phyloP scores from a whole-genome alignment of 2,797 vertebrate genomes.

The Malacoraja senta region DNA sequence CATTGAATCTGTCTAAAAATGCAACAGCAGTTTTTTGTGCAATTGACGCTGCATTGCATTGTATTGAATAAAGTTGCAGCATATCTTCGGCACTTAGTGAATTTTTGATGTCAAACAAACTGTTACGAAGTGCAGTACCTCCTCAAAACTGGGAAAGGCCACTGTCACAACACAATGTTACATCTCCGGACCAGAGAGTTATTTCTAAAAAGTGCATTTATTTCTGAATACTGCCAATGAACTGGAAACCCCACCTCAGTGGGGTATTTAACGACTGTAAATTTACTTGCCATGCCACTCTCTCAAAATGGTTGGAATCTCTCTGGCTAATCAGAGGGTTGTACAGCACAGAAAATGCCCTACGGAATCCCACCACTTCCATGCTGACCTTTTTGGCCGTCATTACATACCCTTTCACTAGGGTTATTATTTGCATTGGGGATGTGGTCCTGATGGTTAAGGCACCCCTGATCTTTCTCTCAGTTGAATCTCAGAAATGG shows the following conservation, averaged over 20 bases:
- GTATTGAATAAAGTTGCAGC: neutral
- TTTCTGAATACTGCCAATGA: neutral
- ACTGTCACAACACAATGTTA: neutral
- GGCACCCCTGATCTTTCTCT: neutral
- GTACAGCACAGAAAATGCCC: too few relatives aligned
- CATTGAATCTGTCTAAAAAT: neutral
- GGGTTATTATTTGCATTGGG: neutral
- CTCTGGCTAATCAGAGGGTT: neutral
- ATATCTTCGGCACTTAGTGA: neutral
- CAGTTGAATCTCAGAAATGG: neutral
- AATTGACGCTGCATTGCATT: neutral
- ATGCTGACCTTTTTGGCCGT: neutral
- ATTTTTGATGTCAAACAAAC: neutral
- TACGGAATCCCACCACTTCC: too few relatives aligned
- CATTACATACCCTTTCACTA: neutral
- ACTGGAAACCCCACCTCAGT: neutral
- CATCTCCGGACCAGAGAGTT: neutral
- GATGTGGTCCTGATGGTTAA: neutral
- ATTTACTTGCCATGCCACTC: neutral
- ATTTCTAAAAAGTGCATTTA: neutral
- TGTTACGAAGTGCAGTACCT: neutral
- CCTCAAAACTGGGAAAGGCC: neutral
- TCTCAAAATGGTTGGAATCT: neutral
- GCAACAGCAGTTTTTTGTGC: neutral
- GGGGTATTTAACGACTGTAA: neutral